phyloP scores from a whole-genome alignment of 2,113 vertebrate species.

The Erinaceus europaeus region DNA sequence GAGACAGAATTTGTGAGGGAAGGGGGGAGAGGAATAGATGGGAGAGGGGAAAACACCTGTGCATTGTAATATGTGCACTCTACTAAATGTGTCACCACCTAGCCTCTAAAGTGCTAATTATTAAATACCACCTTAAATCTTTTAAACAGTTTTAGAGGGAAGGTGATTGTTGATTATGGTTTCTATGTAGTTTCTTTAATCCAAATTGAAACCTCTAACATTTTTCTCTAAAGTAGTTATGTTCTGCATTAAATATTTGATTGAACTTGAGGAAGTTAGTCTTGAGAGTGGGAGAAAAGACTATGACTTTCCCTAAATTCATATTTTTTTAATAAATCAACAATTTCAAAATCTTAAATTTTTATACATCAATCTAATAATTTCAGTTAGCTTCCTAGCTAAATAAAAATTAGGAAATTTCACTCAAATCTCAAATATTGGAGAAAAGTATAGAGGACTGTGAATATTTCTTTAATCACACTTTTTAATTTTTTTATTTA shows the following conservation, averaged over 20 bases:
- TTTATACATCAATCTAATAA: neutral
- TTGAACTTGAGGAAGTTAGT: neutral
- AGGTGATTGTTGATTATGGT: neutral
- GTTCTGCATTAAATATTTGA: neutral
- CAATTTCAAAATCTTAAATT: neutral
- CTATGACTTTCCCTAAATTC: neutral
- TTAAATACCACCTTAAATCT: neutral
- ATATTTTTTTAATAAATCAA: neutral
- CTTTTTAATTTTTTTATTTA: neutral
- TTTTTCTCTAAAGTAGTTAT: neutral
- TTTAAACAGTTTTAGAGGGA: neutral
- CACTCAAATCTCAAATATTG: too few relatives aligned
- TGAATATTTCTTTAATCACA: neutral
- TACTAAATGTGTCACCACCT: too few relatives aligned
- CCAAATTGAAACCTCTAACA: neutral
- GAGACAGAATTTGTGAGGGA: too few relatives aligned
- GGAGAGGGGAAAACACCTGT: too few relatives aligned
- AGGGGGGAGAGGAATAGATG: too few relatives aligned
- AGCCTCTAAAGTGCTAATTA: slow-evolving; percentile 4
- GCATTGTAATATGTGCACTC: too few relatives aligned
- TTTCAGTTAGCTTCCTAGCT: too few relatives aligned
- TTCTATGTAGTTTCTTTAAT: neutral
- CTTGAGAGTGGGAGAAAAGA: neutral
- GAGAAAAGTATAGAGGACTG: too few relatives aligned
- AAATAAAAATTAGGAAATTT: too few relatives aligned